Percentiles rank a stretch among this genome's conserved stretches.
These are phyloP conservation scores for Bambusicola thoracicus DNA, from an alignment of 2,113 vertebrate genomes.

Conservation along the genomic window DNA sequence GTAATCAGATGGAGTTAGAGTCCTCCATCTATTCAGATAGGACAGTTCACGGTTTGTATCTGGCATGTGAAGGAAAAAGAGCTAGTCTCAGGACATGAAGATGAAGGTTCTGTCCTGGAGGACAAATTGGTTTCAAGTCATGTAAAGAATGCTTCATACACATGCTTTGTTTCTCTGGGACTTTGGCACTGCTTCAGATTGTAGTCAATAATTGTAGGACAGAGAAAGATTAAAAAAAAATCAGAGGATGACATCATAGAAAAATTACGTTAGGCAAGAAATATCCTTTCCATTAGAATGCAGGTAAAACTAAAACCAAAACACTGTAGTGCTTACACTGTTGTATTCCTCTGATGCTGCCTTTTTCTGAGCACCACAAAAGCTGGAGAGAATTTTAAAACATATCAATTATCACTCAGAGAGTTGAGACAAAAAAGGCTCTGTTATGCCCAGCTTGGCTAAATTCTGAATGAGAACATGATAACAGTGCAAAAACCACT, in stretches of 20 bases:
- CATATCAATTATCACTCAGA: neutral
- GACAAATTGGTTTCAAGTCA: neutral
- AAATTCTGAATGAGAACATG: neutral
- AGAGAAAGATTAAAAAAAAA: neutral
- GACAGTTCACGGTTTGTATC: neutral
- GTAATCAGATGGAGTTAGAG: no score
- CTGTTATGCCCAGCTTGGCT: neutral
- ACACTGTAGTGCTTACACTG: neutral
- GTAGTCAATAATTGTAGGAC: neutral
- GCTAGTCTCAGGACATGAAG: neutral
- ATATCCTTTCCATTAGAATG: neutral
- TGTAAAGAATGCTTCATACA: neutral
- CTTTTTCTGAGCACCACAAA: neutral
- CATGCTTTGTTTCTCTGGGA: neutral
- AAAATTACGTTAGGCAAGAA: slow-evolving; percentile 24
- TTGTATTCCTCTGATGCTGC: neutral
- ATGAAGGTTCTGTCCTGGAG: neutral
- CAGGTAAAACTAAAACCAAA: neutral
- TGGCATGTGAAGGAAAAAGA: neutral
- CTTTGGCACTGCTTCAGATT: neutral
- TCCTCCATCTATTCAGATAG: neutral
- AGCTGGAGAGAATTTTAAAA: neutral
- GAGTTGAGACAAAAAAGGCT: neutral
- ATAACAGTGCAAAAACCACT: neutral
- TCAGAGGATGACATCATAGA: neutral